Conservation (phyloP, 2,888 invertebrate genomes). For the Temnothorax rugatulus region DNA sequence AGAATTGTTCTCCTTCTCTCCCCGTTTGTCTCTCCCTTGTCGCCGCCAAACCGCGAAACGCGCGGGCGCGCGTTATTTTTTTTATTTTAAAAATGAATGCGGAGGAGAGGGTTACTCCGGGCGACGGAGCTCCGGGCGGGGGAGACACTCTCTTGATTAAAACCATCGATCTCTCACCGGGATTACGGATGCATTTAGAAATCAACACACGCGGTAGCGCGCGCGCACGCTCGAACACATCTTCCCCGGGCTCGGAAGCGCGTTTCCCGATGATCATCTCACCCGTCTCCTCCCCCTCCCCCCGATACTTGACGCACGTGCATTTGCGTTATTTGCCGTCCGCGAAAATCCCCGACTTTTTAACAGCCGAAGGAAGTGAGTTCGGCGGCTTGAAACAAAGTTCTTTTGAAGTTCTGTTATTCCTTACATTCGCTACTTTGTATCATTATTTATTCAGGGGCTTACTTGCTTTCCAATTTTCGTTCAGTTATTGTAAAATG, state of each 20-base stretch:
- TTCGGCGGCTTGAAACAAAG: not conserved
- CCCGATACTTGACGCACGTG: constrained; percentile 11
- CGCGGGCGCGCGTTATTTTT: constrained; percentile 44
- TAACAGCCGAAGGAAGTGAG: not conserved
- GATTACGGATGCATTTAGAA: constrained; percentile 75
- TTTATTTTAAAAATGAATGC: constrained; percentile 44
- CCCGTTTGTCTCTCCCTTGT: constrained; percentile 44
- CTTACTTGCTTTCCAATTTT: not conserved
- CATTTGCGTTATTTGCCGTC: not conserved
- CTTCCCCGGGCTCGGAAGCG: constrained; percentile 24
- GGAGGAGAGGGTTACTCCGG: constrained; percentile 12
- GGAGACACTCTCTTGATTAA: constrained; percentile 82
- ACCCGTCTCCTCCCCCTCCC: too few species aligned
- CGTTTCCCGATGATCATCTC: constrained; percentile 26
- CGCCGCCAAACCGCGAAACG: constrained; percentile 8
- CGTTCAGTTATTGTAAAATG: not conserved
- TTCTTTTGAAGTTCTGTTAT: not conserved
- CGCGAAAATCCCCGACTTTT: not conserved
- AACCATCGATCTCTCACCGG: constrained; percentile 80
- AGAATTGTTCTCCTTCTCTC: constrained; percentile 24
- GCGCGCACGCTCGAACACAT: constrained; percentile 40
- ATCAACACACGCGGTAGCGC: constrained; percentile 60
- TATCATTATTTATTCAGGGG: constrained; percentile 2
- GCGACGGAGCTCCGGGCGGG: constrained; percentile 50
- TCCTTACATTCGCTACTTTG: not conserved